Conservation (phyloP, 2,888 invertebrate genomes). For the Biston betularia region DNA sequence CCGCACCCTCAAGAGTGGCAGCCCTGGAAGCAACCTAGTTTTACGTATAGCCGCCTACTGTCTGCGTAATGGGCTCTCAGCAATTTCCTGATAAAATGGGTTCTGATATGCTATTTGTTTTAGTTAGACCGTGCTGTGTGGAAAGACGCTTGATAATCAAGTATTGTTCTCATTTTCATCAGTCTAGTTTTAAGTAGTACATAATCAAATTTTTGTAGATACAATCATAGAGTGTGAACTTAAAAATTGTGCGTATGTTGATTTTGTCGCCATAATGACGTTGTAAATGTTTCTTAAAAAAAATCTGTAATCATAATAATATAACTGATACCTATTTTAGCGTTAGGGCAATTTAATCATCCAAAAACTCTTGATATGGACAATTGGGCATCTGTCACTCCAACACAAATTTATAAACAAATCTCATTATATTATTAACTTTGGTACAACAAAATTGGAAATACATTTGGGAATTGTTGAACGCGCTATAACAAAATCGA, state of each 20-base stretch:
- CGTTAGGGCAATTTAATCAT: too few species aligned
- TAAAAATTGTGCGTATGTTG: too few species aligned
- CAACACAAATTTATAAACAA: too few species aligned
- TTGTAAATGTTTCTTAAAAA: too few species aligned
- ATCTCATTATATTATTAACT: too few species aligned
- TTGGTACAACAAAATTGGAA: neutral
- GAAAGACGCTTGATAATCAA: slow-evolving; percentile 8
- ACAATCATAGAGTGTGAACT: too few species aligned
- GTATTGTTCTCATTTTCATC: slow-evolving; percentile 1
- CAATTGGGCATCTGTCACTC: too few species aligned
- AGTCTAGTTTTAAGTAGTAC: neutral
- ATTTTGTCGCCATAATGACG: too few species aligned
- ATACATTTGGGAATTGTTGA: neutral
- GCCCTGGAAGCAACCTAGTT: slow-evolving; percentile 73
- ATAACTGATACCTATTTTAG: too few species aligned
- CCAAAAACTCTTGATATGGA: too few species aligned
- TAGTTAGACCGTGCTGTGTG: slow-evolving; percentile 36
- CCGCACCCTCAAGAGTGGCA: slow-evolving; percentile 70
- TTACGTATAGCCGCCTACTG: slow-evolving; percentile 75
- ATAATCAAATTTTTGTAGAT: too few species aligned
- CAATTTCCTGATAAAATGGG: slow-evolving; percentile 81
- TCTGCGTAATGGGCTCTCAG: slow-evolving; percentile 81
- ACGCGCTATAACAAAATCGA: neutral
- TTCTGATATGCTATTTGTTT: slow-evolving; percentile 66
- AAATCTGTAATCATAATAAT: too few species aligned